Conservation (phyloP, 2,113 vertebrate genomes). For the Haliaeetus leucogaster region DNA sequence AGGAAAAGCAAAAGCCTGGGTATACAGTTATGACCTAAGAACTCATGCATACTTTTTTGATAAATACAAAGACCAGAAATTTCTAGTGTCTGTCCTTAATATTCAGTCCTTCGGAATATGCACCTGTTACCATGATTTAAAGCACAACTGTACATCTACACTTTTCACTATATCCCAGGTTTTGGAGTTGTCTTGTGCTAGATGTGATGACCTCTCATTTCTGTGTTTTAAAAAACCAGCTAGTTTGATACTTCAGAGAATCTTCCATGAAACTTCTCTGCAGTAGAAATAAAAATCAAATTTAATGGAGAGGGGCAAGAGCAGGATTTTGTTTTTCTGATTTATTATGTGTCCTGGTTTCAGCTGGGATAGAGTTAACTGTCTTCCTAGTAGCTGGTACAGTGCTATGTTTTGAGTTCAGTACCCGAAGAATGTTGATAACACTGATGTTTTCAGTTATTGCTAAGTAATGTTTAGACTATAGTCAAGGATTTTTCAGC, state of each 20-base stretch:
- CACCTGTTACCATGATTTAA: background rate
- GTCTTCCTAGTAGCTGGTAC: no score
- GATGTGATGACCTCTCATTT: background rate
- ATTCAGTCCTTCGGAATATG: background rate
- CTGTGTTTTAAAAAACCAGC: background rate
- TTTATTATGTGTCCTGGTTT: background rate
- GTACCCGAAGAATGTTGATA: no score
- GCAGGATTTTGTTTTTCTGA: background rate
- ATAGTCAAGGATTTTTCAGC: no score
- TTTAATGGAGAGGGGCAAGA: background rate
- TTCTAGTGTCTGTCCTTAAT: background rate
- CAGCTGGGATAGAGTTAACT: no score
- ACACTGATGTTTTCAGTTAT: no score
- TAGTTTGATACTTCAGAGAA: background rate
- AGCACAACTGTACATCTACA: background rate
- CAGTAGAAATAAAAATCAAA: background rate
- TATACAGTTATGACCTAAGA: background rate
- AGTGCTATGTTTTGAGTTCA: no score
- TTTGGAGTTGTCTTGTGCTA: background rate
- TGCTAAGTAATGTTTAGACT: no score
- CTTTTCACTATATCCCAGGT: background rate
- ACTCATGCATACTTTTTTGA: background rate
- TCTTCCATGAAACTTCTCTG: background rate
- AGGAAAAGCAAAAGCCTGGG: background rate
- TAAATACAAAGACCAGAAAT: background rate